Percentiles rank a stretch among this genome's conserved stretches.
Evolutionary conservation across 2,797 vertebrate genomes (phyloP).

Genomic region (Acrossocheilus fasciatus): DNA sequence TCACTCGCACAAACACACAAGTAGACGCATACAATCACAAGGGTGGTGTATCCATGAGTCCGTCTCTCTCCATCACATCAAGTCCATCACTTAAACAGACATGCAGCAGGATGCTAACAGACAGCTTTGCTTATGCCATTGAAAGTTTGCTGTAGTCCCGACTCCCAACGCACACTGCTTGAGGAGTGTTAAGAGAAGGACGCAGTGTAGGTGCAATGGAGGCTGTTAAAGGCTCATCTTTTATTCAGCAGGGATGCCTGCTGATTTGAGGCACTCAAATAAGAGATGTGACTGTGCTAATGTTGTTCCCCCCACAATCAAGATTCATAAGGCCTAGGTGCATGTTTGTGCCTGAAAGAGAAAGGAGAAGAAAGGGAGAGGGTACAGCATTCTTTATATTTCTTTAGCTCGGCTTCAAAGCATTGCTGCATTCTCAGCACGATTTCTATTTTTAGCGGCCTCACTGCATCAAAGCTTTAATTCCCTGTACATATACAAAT

Average conservation of each 20-base stretch:
- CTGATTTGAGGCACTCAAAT: slow-evolving; percentile 56
- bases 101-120: slow-evolving; percentile 34
- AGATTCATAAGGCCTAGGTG: slow-evolving; percentile 37
- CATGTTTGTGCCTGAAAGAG: slow-evolving; percentile 19
- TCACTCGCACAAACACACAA: neutral
- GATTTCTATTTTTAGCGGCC: slow-evolving; percentile 46
- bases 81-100: neutral
- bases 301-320: slow-evolving; percentile 55
- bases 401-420: slow-evolving; percentile 15
- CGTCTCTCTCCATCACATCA: slow-evolving; percentile 16
- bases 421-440: slow-evolving; percentile 37
- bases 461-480: slow-evolving; percentile 47
- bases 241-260: slow-evolving; percentile 60
- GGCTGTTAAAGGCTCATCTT: slow-evolving; percentile 58
- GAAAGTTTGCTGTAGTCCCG: slow-evolving; percentile 32
- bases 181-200: slow-evolving; percentile 45
- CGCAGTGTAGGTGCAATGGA: slow-evolving; percentile 42
- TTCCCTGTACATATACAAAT: slow-evolving; percentile 51
- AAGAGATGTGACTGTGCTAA: slow-evolving; percentile 48
- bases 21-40: neutral
- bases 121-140: slow-evolving; percentile 48
- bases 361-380: neutral
- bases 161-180: slow-evolving; percentile 4
- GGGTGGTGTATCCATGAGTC: neutral
- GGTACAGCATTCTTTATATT: slow-evolving; percentile 19